Base-by-base conservation (phyloP, 2,113 vertebrate genomes). In the Cepphus grylle region DNA sequence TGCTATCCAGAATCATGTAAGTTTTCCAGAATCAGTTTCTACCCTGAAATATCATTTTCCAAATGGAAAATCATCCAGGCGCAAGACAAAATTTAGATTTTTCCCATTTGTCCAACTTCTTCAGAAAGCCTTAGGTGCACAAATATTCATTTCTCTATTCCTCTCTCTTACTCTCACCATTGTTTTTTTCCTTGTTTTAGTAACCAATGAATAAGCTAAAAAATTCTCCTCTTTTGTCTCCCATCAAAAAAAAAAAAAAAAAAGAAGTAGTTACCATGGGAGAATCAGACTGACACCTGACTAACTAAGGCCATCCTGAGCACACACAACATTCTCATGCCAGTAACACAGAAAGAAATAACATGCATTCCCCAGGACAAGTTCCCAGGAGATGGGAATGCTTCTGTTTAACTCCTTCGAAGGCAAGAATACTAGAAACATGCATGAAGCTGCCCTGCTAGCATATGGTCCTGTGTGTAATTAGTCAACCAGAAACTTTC, bases 261-360 rank as follows among this genome's bases (percentile, higher is more conserved):
- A 95, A 38, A 77, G 63, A 43, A 95, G 69, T 58, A 87, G 85
- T 63, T 36, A 52, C 25, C n/a, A 61, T 12, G 88, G 77, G 81
- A 96, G 95, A 96, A 90, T 90, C 91, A 92, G 94, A 86, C 77
- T 90, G 88, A 53, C 87, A 97, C 78, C 89, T 95, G 92, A 94
- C 67, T 43, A 91, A 96, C 70, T 47, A 90, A 96, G 77, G 79
- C 52, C 81, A 65, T 97, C 65, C 88, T 1, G 47, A 91, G 85
- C 53, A 84, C 78, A 94, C 7, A 42, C 55, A 92, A 82, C 66
- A 94, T 81, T 95, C 91, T 93, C 77, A 61, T 71, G 94, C 69
- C 42, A 21, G 84, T 97, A 96, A 96, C 87, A 91, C 69, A 95
- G 85, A 85, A 85, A 56, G 80, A 97, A 97, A 76, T 55, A 92